Percentiles rank a stretch among this genome's conserved stretches.
These are phyloP conservation scores for Oncorhynchus clarkii DNA, from an alignment of 2,113 vertebrate genomes.

Conservation along the genomic window DNA sequence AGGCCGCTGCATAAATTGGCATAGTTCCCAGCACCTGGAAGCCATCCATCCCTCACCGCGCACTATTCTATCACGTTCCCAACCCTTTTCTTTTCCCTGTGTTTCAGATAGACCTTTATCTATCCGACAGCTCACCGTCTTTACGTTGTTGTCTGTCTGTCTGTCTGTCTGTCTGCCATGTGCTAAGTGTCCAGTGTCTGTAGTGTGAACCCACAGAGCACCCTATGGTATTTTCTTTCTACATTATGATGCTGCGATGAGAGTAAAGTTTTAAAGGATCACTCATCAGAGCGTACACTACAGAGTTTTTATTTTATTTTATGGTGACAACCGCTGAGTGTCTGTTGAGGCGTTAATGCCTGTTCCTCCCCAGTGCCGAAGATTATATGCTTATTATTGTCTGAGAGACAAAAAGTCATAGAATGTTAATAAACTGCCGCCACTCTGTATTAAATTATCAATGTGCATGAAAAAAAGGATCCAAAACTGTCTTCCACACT, in stretches of 20 bases:
- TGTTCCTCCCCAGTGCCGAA: conserved; percentile 40
- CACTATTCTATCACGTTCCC: conserved; percentile 12
- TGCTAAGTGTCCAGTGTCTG: neutral
- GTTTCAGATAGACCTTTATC: conserved; percentile 21
- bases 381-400: conserved; percentile 67
- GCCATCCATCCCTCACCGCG: conserved; percentile 29
- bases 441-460: conserved; percentile 75
- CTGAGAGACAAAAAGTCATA: conserved; percentile 56
- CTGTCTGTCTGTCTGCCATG: conserved; percentile 3
- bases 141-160: neutral
- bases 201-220: conserved; percentile 3
- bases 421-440: conserved; percentile 74
- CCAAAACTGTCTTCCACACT: conserved; percentile 69
- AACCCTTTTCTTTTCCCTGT: conserved; percentile 13
- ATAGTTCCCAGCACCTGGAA: conserved; percentile 20
- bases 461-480: conserved; percentile 76
- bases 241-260: conserved; percentile 7
- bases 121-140: conserved; percentile 12
- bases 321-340: conserved; percentile 45
- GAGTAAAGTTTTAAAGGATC: conserved; percentile 14
- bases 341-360: conserved; percentile 40
- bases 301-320: conserved; percentile 9
- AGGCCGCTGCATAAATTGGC: conserved; percentile 15
- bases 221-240: neutral
- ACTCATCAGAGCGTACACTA: neutral